Evolutionary conservation across 2,797 vertebrate genomes (phyloP).

Genomic region (Gobio occitaniae): DNA sequence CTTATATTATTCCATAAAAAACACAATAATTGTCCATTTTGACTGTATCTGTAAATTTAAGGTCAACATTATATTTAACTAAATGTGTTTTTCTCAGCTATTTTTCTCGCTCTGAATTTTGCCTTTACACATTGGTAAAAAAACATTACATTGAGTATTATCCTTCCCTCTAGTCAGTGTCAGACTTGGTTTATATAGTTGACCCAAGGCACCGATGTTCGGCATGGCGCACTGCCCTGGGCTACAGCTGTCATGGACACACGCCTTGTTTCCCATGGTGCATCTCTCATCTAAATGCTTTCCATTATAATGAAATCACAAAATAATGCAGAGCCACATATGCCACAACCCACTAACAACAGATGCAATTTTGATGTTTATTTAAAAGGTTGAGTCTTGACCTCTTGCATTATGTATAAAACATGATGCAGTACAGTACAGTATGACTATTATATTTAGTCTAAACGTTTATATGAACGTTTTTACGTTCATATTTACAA

Average conservation of each 20-base stretch:
- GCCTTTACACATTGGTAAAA: background rate
- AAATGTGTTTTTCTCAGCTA: background rate
- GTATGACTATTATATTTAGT: background rate
- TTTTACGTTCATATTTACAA: too few species aligned
- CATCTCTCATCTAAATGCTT: background rate
- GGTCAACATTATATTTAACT: background rate
- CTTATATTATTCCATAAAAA: background rate
- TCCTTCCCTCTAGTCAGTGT: background rate
- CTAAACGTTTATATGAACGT: too few species aligned
- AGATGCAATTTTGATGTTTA: background rate
- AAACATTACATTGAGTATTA: background rate
- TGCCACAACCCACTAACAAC: background rate
- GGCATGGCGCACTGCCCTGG: background rate
- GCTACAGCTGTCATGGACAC: background rate
- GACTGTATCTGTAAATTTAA: background rate
- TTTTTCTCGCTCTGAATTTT: background rate
- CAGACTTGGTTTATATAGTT: background rate
- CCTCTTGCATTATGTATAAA: background rate
- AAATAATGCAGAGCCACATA: background rate
- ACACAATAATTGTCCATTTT: background rate
- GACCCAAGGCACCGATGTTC: constrained; percentile 16
- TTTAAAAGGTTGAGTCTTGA: background rate
- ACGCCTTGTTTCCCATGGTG: constrained; percentile 3
- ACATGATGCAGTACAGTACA: background rate
- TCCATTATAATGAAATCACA: background rate